Evolutionary conservation across 2,113 vertebrate genomes (phyloP).

Genomic region (Otus sunia): DNA sequence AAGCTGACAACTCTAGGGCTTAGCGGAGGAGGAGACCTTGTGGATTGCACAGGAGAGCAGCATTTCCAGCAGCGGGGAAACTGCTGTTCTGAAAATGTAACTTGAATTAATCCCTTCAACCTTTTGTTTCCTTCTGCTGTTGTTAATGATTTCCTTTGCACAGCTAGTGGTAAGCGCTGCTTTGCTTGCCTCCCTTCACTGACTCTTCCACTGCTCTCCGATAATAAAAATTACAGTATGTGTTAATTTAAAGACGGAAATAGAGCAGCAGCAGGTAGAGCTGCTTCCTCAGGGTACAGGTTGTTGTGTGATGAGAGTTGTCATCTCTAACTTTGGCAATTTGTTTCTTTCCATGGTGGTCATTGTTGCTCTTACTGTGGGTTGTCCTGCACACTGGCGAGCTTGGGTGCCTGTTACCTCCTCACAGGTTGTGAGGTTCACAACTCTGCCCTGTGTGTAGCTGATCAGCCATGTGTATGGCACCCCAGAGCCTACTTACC

Average conservation of each 20-base stretch:
- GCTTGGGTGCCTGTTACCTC: neutral
- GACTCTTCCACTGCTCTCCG: neutral
- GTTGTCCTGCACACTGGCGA: neutral
- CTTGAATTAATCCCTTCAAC: neutral
- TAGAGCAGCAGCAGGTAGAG: neutral
- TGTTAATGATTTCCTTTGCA: slow-evolving; percentile 31
- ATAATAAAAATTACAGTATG: neutral
- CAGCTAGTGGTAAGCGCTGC: neutral
- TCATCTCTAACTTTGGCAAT: neutral
- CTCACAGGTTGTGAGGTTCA: neutral
- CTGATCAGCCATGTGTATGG: neutral
- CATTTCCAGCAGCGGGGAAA: neutral
- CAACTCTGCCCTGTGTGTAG: neutral
- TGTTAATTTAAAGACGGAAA: neutral
- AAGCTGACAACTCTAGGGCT: neutral
- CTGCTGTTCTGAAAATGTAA: neutral
- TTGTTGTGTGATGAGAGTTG: neutral
- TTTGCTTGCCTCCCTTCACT: neutral
- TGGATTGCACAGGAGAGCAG: neutral
- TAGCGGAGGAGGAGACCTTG: neutral
- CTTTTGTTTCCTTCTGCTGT: slow-evolving; percentile 9
- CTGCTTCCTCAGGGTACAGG: neutral
- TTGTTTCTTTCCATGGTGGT: neutral
- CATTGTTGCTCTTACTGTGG: neutral
- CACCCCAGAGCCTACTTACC: neutral